Conservation (phyloP, 2,113 vertebrate genomes). For the Lipophrys pholis region DNA sequence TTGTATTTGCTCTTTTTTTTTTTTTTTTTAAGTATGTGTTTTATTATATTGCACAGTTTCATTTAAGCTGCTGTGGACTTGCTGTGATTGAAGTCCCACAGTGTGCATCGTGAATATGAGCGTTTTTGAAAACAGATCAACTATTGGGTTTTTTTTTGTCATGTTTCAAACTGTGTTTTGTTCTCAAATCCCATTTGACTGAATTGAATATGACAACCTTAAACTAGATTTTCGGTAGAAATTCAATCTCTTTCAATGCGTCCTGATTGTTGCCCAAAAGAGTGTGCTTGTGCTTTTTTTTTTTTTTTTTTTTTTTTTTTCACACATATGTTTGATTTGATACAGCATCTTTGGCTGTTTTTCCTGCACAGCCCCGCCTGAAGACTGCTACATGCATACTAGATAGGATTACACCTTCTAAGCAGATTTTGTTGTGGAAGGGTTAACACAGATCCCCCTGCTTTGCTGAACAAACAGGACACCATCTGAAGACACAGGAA, state of each 20-base stretch:
- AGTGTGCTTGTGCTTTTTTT: too few relatives aligned
- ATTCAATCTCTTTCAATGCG: slow-evolving; percentile 70
- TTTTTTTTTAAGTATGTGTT: background rate
- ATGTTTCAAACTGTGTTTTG: slow-evolving; percentile 74
- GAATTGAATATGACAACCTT: slow-evolving; percentile 85
- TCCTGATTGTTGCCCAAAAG: slow-evolving; percentile 74
- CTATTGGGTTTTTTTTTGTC: slow-evolving; percentile 71
- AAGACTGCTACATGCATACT: slow-evolving; percentile 84
- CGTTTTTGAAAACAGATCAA: slow-evolving; percentile 71
- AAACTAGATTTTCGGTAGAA: slow-evolving; percentile 79
- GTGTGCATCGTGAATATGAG: slow-evolving; percentile 28
- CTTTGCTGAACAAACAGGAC: slow-evolving; percentile 79
- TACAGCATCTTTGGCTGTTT: slow-evolving; percentile 86
- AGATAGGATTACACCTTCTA: slow-evolving; percentile 87
- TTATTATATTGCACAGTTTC: slow-evolving; percentile 20
- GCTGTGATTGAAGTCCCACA: slow-evolving; percentile 40
- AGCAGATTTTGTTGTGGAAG: slow-evolving; percentile 84
- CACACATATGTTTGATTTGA: slow-evolving; percentile 84
- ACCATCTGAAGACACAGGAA: slow-evolving; percentile 81
- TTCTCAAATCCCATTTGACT: slow-evolving; percentile 83
- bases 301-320: slow-evolving; percentile 59
- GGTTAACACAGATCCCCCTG: slow-evolving; percentile 80
- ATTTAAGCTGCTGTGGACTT: slow-evolving; percentile 22
- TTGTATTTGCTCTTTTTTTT: too few relatives aligned
- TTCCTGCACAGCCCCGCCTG: slow-evolving; percentile 82